A percentile compares a stretch with the other conserved stretches of the same genome.
phyloP scores from a whole-genome alignment of 2,888 invertebrate genomes.

The Sinhomidia bicolor region DNA sequence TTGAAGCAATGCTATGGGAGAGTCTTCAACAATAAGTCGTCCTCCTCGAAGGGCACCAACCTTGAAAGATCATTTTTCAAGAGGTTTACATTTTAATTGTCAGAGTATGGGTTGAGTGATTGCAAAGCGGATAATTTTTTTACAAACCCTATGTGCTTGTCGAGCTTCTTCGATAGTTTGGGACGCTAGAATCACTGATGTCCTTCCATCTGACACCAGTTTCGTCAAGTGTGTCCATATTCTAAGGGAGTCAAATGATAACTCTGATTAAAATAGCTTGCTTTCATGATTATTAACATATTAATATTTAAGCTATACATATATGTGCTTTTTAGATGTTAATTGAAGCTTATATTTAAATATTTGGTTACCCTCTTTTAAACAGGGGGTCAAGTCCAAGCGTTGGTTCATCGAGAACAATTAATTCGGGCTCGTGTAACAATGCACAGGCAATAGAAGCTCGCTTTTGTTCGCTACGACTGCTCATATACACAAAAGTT shows the following conservation, averaged over 20 bases:
- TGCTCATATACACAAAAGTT: slow-evolving; percentile 12
- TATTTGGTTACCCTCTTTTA: slow-evolving; percentile 63
- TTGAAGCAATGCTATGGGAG: slow-evolving; percentile 68
- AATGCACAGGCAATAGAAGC: slow-evolving; percentile 66
- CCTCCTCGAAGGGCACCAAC: slow-evolving; percentile 67
- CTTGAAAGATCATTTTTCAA: slow-evolving; percentile 4
- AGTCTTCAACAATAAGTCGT: slow-evolving; percentile 70
- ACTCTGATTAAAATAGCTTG: too few species aligned
- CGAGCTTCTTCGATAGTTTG: slow-evolving; percentile 70
- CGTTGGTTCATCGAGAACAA: slow-evolving; percentile 63
- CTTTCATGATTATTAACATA: too few species aligned
- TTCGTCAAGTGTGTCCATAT: slow-evolving; percentile 70
- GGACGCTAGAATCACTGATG: slow-evolving; percentile 66
- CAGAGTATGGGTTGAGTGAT: too few species aligned
- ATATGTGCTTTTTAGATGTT: too few species aligned
- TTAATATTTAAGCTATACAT: too few species aligned
- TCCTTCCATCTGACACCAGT: slow-evolving; percentile 70
- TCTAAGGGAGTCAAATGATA: slow-evolving; percentile 8
- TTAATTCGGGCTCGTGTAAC: slow-evolving; percentile 67
- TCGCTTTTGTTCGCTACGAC: slow-evolving; percentile 66
- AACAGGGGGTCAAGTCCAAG: slow-evolving; percentile 62
- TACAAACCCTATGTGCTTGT: slow-evolving; percentile 67
- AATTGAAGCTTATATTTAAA: too few species aligned
- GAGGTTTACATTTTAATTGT: not conserved
- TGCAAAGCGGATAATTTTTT: too few species aligned